These are phyloP conservation scores for Rallus crepitans DNA, from an alignment of 2,797 vertebrate species.

Conservation along the genomic window DNA sequence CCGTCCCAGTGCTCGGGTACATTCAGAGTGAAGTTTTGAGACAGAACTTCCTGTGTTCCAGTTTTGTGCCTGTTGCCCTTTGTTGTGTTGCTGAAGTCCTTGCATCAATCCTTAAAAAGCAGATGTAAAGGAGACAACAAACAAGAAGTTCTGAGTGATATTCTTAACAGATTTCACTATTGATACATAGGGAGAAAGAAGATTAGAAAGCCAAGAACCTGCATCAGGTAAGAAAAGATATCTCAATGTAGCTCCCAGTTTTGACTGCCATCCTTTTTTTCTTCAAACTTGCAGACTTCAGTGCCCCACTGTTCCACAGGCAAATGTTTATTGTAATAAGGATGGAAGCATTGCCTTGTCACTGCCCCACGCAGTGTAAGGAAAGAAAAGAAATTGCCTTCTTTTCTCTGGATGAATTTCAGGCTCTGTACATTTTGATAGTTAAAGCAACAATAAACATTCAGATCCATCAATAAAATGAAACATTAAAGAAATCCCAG, in stretches of 20 bases:
- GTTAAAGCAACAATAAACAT: constrained; percentile 59
- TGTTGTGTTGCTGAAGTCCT: not conserved
- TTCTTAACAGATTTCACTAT: not conserved
- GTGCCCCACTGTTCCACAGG: not conserved
- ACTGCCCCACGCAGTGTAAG: not conserved
- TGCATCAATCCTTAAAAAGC: not conserved
- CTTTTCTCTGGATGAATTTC: constrained; percentile 35
- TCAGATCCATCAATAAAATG: constrained; percentile 23
- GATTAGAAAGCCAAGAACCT: not conserved
- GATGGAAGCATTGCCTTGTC: not conserved
- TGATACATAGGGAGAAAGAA: not conserved
- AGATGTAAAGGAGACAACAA: not conserved
- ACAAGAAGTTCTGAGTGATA: not conserved
- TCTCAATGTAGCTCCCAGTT: not conserved
- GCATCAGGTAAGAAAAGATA: not conserved
- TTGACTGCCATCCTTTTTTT: not conserved
- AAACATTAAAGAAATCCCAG: constrained; percentile 35
- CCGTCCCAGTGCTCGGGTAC: too few relatives aligned
- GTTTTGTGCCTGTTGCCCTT: too few relatives aligned
- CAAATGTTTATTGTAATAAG: constrained; percentile 21
- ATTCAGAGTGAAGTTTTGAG: too few relatives aligned
- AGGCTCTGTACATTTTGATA: constrained; percentile 34
- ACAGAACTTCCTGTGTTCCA: too few relatives aligned
- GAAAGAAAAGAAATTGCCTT: constrained; percentile 4
- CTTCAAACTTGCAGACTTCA: not conserved